Evolutionary conservation across 2,113 vertebrate genomes (phyloP).

Genomic region (Phycodurus eques): DNA sequence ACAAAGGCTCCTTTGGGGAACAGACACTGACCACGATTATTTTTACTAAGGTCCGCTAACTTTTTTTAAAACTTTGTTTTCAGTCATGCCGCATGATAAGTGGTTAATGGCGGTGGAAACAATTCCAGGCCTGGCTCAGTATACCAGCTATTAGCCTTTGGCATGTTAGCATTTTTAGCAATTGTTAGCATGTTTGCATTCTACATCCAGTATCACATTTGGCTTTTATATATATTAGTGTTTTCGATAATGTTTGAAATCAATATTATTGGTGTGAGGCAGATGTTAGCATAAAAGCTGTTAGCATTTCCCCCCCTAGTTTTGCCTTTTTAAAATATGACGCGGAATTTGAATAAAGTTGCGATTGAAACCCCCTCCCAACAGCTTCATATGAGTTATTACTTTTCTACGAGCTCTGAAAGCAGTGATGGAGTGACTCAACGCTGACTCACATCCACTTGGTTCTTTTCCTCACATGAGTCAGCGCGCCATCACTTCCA

Average conservation of each 20-base stretch:
- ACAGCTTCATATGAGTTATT: too few species aligned
- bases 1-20: neutral
- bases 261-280: too few species aligned
- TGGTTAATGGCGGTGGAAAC: neutral
- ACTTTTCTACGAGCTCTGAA: neutral
- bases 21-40: neutral
- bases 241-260: too few species aligned
- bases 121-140: too few species aligned
- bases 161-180: too few species aligned
- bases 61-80: neutral
- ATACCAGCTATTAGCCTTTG: too few species aligned
- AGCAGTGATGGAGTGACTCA: neutral
- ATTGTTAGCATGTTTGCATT: too few species aligned
- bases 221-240: too few species aligned
- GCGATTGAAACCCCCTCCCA: neutral
- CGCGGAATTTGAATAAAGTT: neutral
- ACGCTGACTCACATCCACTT: constrained; percentile 19
- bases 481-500: constrained; percentile 16
- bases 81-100: neutral
- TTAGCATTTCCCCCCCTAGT: neutral
- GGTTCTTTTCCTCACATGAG: constrained; percentile 1
- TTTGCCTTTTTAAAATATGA: neutral
- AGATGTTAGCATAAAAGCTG: too few species aligned
- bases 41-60: neutral
- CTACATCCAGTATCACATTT: too few species aligned